Evolutionary conservation across 2,888 invertebrate species (phyloP).

Genomic region (Zhuqinia jingwanae): DNA sequence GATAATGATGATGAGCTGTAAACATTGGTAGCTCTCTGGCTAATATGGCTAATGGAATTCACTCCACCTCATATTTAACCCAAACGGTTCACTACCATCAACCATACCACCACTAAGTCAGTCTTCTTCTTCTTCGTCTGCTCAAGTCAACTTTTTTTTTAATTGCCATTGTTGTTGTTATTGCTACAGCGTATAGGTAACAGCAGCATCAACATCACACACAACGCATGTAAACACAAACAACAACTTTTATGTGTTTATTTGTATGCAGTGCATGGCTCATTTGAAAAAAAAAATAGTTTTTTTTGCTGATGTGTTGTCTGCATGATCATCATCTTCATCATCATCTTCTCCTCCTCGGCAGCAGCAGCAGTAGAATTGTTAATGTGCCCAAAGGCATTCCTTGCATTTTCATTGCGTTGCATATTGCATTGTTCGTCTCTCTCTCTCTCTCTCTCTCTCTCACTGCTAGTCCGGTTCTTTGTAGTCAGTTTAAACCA

Average conservation of each 20-base stretch:
- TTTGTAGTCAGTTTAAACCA: not conserved
- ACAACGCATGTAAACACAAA: not conserved
- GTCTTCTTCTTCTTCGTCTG: too few species aligned
- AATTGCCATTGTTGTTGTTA: constrained; percentile 44
- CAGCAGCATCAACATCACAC: not conserved
- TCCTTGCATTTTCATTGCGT: constrained; percentile 32
- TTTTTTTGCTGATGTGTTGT: constrained; percentile 35
- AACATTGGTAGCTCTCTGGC: constrained; percentile 66
- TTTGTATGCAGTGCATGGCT: constrained; percentile 61
- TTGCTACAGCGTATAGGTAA: not conserved
- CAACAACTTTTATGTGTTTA: constrained; percentile 39
- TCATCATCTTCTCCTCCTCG: constrained; percentile 1
- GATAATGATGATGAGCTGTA: constrained; percentile 50
- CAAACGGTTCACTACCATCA: constrained; percentile 30
- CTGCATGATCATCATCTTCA: constrained; percentile 23
- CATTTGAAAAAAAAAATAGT: constrained; percentile 28
- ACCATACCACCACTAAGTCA: not conserved
- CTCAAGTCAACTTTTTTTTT: constrained; percentile 53
- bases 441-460: not conserved
- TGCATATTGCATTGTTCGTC: not conserved
- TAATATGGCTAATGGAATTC: constrained; percentile 71
- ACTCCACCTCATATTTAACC: constrained; percentile 66
- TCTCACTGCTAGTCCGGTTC: not conserved
- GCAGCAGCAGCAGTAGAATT: not conserved
- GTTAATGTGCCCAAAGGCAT: constrained; percentile 54